A percentile compares a stretch with the other conserved stretches of the same genome.
Evolutionary conservation across 1,140 invertebrate species (phyloP).

Genomic region (Anoplophora glabripennis): DNA sequence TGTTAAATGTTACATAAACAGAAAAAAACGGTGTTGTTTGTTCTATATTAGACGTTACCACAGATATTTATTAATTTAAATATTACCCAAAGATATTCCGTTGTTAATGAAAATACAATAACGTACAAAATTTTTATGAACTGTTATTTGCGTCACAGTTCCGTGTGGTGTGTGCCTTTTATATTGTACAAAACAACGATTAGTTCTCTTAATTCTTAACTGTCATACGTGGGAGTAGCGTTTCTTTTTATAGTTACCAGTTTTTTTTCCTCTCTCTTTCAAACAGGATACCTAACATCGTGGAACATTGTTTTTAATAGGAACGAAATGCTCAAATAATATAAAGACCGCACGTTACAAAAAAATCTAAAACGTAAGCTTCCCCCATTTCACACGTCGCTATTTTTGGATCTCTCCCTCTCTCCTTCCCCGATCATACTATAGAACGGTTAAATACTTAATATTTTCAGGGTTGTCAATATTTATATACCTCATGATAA

Average conservation of each 20-base stretch:
- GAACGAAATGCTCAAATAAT: slow-evolving; percentile 9
- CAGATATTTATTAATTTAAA: slow-evolving; percentile 28
- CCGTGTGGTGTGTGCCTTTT: slow-evolving; percentile 32
- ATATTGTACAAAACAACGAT: slow-evolving; percentile 39
- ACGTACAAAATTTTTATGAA: slow-evolving; percentile 33
- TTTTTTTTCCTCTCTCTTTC: slow-evolving; percentile 3
- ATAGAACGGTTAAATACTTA: neutral
- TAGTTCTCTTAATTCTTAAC: slow-evolving; percentile 23
- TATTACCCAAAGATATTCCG: slow-evolving; percentile 20
- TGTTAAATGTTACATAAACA: slow-evolving; percentile 33
- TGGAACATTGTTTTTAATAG: slow-evolving; percentile 1
- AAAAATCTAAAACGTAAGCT: too few species aligned
- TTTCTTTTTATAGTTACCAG: slow-evolving; percentile 14
- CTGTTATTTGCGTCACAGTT: slow-evolving; percentile 27
- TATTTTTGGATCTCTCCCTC: too few species aligned
- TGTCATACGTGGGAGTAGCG: slow-evolving; percentile 6
- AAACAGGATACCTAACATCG: neutral
- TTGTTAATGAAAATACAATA: slow-evolving; percentile 15
- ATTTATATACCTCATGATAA: slow-evolving; percentile 27
- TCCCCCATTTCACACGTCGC: too few species aligned
- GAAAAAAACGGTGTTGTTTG: slow-evolving; percentile 36
- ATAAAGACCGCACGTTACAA: neutral
- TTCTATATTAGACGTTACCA: slow-evolving; percentile 39
- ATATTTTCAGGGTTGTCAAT: slow-evolving; percentile 24
- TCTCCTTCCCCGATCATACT: too few species aligned